Base-by-base conservation (phyloP, 2,113 vertebrate genomes). In the Callipepla squamata region DNA sequence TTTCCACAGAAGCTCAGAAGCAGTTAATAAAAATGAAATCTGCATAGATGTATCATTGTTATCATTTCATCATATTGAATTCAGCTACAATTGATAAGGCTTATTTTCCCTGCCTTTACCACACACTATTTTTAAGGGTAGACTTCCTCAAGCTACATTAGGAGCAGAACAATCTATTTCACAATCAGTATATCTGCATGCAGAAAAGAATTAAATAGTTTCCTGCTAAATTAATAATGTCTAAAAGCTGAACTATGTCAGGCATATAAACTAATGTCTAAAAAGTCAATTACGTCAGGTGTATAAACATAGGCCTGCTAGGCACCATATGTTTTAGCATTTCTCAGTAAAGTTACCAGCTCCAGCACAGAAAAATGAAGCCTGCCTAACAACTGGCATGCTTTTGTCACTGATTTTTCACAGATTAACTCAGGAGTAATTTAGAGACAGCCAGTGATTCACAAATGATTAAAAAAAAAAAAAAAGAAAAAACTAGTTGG, bases 331-430 rank as follows among this genome's bases (percentile, higher is more conserved):
- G 62, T 65, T 92, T 85, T 74, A 88, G 76, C 6, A 47, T 42
- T 77, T 86, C 76, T 73, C 50, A 83, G 45, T 44, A 53, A 85
- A 70, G 42, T 4, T 90, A 55, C 59, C 73, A 93, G 73, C 61
- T 77, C 12, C 61, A 90, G 77, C 50, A 80, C 19, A 90, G 73
- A 90, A 96, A 80, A 80, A 61, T 11, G 6, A 74, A 66, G 65
- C 42, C 76, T 68, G 70, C 42, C 59, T 74, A 90, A 85, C 77
- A 89, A 86, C 34, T 83, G 76, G 25, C 47, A 84, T 77, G 57
- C 73, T 92, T 92, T 80, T 89, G 73, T 74, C 69, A 88, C 6
- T 84, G 77, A 89, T 53, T 89, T 80, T 86, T 86, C 86, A 92
- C 84, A 89, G 77, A 77, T 9, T 0, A 36, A 50, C 47, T 86